These are phyloP conservation scores for Psococerastis gibbosa DNA, from an alignment of 2,888 invertebrate species.

Conservation along the genomic window DNA sequence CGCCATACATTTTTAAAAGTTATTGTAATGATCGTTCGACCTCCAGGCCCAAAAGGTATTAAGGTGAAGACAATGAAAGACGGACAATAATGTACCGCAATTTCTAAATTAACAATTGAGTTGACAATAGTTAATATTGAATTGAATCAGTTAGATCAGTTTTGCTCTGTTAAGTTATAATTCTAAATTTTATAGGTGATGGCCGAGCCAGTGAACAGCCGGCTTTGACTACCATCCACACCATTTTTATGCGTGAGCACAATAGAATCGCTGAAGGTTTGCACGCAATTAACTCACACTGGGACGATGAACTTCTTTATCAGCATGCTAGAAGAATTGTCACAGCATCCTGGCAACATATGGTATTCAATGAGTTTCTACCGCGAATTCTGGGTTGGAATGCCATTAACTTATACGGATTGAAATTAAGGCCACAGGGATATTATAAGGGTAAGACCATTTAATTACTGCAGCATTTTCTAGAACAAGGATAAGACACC, in stretches of 20 bases:
- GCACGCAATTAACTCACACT: constrained; percentile 65
- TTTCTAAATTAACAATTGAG: too few relatives aligned
- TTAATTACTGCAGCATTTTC: too few relatives aligned
- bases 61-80: too few relatives aligned
- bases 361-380: constrained; percentile 74
- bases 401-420: constrained; percentile 68
- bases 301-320: constrained; percentile 72
- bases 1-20: too few relatives aligned
- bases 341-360: constrained; percentile 59
- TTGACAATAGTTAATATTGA: too few relatives aligned
- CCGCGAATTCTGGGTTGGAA: constrained; percentile 82
- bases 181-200: too few relatives aligned
- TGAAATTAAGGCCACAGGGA: constrained; percentile 63
- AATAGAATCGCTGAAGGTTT: constrained; percentile 68
- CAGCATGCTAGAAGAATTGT: constrained; percentile 60
- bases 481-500: too few relatives aligned
- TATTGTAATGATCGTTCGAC: too few relatives aligned
- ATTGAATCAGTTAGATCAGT: too few relatives aligned
- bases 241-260: constrained; percentile 74
- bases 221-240: constrained; percentile 72
- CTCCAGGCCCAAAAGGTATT: too few relatives aligned
- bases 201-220: constrained; percentile 86
- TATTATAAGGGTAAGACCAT: constrained; percentile 56
- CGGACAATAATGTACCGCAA: too few relatives aligned
- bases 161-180: too few relatives aligned